Evolutionary conservation across 2,888 invertebrate genomes (phyloP).

Genomic region (Athrips mouffetella): DNA sequence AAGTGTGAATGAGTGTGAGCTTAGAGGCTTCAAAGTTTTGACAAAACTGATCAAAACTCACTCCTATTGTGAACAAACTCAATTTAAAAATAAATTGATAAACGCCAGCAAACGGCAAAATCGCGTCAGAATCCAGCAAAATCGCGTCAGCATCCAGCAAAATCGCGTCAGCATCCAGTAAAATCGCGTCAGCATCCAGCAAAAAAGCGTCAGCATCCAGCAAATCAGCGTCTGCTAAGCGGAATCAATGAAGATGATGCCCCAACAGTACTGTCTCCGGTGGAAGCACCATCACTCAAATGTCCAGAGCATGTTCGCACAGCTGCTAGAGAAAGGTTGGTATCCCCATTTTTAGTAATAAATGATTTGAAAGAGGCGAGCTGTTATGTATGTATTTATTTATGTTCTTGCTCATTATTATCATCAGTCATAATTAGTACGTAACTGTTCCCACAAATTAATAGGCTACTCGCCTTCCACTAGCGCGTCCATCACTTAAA

Average conservation of each 20-base stretch:
- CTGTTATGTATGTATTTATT: too few relatives aligned
- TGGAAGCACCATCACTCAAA: slow-evolving; percentile 97
- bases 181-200: background rate
- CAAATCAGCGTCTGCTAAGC: background rate
- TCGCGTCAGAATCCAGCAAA: background rate
- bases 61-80: background rate
- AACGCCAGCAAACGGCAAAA: background rate
- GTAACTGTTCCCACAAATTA: too few relatives aligned
- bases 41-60: background rate
- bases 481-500: too few relatives aligned
- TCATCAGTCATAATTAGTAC: too few relatives aligned
- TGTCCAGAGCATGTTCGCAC: slow-evolving; percentile 92
- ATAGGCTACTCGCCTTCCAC: too few relatives aligned
- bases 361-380: too few relatives aligned
- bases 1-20: background rate
- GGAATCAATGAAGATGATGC: slow-evolving; percentile 78
- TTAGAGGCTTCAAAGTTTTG: background rate
- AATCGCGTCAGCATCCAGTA: background rate
- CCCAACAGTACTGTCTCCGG: slow-evolving; percentile 93
- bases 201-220: background rate
- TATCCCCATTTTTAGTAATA: slow-evolving; percentile 16
- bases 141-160: background rate
- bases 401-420: background rate
- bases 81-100: background rate
- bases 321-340: slow-evolving; percentile 84